Evolutionary conservation across 2,888 invertebrate species (phyloP).

Genomic region (Hyposoter didymator): DNA sequence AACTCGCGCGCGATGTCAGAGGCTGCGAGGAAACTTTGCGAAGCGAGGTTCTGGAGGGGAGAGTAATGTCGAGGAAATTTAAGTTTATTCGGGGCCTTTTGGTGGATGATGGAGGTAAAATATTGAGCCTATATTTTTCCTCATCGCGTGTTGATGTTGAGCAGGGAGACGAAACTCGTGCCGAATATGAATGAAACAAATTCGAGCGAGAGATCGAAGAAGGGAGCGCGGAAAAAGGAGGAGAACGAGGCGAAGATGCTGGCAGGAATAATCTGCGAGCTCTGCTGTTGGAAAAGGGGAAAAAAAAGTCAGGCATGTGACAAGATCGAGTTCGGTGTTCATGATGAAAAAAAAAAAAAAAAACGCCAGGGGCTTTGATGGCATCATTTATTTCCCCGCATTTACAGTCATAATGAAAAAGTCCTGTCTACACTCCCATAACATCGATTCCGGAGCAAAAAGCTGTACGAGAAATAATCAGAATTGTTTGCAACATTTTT

Average conservation of each 20-base stretch:
- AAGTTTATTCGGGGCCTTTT: neutral
- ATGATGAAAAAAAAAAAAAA: neutral
- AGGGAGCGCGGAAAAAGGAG: constrained; percentile 24
- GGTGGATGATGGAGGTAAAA: neutral
- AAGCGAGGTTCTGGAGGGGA: neutral
- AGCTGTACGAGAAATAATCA: neutral
- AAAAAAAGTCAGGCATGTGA: constrained; percentile 9
- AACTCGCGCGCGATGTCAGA: too few species aligned
- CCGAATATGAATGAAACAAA: constrained; percentile 48
- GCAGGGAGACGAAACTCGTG: constrained; percentile 13
- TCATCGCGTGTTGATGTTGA: constrained; percentile 40
- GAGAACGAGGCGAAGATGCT: constrained; percentile 14
- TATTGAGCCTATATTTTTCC: constrained; percentile 19
- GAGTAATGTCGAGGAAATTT: neutral
- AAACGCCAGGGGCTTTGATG: neutral
- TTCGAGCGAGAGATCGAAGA: neutral
- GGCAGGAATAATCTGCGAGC: constrained; percentile 12
- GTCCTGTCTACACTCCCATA: neutral
- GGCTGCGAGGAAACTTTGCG: neutral
- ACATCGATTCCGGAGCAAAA: neutral
- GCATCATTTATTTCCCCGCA: constrained; percentile 12
- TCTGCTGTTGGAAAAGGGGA: constrained; percentile 1
- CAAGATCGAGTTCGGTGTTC: constrained; percentile 20
- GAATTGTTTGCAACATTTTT: neutral
- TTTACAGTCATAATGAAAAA: constrained; percentile 13